Evolutionary conservation across 1,140 invertebrate genomes (phyloP), one percentile per base, ranked within the genome.

Genomic region (Drosophila suzukii): DNA sequence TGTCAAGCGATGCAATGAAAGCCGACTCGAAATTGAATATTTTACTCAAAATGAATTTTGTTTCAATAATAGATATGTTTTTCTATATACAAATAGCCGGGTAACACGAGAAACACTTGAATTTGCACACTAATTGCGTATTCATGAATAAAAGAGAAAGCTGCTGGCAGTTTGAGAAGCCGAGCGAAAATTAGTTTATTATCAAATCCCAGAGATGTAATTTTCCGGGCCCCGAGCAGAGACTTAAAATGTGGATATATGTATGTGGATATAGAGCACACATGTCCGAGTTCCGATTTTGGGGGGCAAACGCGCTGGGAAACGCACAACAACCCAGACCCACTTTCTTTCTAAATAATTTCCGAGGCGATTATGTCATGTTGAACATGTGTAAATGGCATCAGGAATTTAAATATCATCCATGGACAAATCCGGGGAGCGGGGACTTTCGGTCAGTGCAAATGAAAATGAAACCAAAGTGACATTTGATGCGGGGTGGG

Each of bases 71-170:
- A 77, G 60, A 66, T 53, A 36, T n/a, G 49, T 15, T 10, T 32
- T 34, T 68, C 32, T 8, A 66, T 68, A 73, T 84, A 73, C 68
- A 41, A 71, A 70, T 70, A 41, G 67, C 65, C 43, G 68, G 74
- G 65, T 43, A 36, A 43, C 75, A 83, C 47, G 53, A 62, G 49
- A 86, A 81, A 79, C 74, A 84, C 77, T 89, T 75, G 47, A 78
- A 89, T 89, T 84, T 86, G 77, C 83, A 89, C 74, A 86, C 77
- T 85, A 85, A 85, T 86, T 85, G 78, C 78, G 73, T 81, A 86
- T 86, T 86, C 82, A 85, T 89, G 85, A 84, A 89, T 90, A 89
- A 86, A 86, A 78, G 71, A 84, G 65, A 60, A 44, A 68, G 56
- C 60, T 51, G 55, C 59, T 53, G 56, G 68, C 20, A 20, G 46